These are phyloP conservation scores for Ovibos moschatus DNA, from an alignment of 2,113 vertebrate species.

Conservation along the genomic window DNA sequence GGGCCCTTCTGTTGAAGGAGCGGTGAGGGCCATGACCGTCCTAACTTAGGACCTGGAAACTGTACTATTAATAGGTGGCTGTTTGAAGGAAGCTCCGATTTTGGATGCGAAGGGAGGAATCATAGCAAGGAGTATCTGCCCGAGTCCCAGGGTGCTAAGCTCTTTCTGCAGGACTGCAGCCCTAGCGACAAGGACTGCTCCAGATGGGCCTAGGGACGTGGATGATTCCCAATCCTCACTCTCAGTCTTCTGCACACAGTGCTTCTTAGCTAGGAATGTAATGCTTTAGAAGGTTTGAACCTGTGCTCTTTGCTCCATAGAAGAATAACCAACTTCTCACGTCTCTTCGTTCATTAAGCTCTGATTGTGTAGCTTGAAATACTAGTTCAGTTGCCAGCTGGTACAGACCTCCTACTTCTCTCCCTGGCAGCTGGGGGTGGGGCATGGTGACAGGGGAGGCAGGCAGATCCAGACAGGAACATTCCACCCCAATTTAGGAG, in stretches of 20 bases:
- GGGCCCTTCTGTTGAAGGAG: neutral
- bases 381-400: neutral
- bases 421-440: neutral
- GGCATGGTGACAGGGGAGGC: neutral
- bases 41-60: neutral
- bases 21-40: neutral
- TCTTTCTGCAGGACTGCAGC: neutral
- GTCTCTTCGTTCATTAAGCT: neutral
- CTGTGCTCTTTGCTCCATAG: neutral
- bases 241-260: too few species aligned
- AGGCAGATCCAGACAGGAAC: neutral
- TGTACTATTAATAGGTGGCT: neutral
- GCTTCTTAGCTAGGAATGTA: neutral
- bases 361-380: neutral
- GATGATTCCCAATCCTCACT: neutral
- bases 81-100: neutral
- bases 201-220: fast-evolving
- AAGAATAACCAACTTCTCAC: neutral
- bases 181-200: neutral
- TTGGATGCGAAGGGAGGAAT: neutral
- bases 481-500: neutral
- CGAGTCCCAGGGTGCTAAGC: too few species aligned
- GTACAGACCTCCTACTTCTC: neutral
- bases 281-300: neutral
- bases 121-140: neutral